A percentile compares a stretch with the other conserved stretches of the same genome.
These are phyloP conservation scores for Picathartes gymnocephalus DNA, from an alignment of 2,113 vertebrate species.

Conservation along the genomic window DNA sequence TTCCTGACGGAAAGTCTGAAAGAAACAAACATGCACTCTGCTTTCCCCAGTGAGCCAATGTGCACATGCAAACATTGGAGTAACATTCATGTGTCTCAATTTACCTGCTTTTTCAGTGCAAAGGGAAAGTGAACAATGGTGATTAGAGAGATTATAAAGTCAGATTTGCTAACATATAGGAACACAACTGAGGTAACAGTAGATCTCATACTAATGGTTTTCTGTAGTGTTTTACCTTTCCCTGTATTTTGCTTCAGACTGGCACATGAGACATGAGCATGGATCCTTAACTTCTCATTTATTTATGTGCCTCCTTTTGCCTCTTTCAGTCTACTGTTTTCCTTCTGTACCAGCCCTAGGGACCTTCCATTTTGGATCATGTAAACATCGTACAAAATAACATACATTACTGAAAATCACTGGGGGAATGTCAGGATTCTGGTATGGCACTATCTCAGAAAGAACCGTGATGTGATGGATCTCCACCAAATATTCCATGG, in stretches of 20 bases:
- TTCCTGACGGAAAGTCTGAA: neutral
- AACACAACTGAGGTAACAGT: neutral
- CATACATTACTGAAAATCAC: neutral
- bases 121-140: neutral
- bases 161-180: neutral
- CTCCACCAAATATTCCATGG: neutral
- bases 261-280: neutral
- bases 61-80: neutral
- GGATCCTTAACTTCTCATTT: neutral
- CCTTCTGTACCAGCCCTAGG: neutral
- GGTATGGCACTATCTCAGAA: neutral
- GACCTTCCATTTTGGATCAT: neutral
- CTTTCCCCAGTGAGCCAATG: neutral
- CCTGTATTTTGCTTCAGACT: neutral
- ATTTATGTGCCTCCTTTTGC: neutral
- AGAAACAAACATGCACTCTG: rapidly evolving
- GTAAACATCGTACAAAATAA: rapidly evolving
- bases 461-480: neutral
- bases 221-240: neutral
- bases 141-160: neutral
- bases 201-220: neutral
- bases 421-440: neutral
- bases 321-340: neutral
- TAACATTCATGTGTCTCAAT: rapidly evolving
- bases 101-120: neutral